Base-by-base conservation (phyloP, 2,113 vertebrate species). In the Ariopsis seemanni region DNA sequence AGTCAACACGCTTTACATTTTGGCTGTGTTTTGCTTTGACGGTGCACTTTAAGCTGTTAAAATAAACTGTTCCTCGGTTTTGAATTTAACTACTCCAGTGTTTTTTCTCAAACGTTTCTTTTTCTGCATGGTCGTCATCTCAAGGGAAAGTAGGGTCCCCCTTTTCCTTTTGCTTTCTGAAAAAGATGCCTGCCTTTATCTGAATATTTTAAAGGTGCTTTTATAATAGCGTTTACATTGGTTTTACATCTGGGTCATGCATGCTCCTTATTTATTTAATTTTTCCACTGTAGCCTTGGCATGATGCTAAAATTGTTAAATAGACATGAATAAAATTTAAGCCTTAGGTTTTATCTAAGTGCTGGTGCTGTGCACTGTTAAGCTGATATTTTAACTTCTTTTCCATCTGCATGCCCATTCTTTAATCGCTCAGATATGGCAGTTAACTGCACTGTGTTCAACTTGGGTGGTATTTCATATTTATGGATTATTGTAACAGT, bases 321-420 rank as follows among this genome's bases (percentile, higher is more conserved):
- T 22, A 78, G 48, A 55, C 2, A 18, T 77, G 57, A 50, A 60
- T 85, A 34, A 7, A 34, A n/a, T 62, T 30, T 69, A 63, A 53
- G 58, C 5, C 63, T 63, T 30, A 25, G 18, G 5, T 7, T 62
- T 84, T 71, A 50, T 50, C 18, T 4, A 50, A 20, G 60, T 83
- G 27, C 65, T 87, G 63, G n/a, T 63, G 18, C 11, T 50, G 4
- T 78, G 15, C 67, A 42, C 2, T 53, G 9, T 27, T 79, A 74
- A 42, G 80, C 75, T 81, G 48, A n/a, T 27, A 34, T 62, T 63
- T 60, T 50, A 71, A 81, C 55, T 75, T 15, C 52, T 7, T n/a
- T 67, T 60, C 53, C 34, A 57, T 67, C 77, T 89, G 89, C 86
- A 89, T 85, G 82, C 17, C 34, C 11, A 30, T 87, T 52, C 50